Conservation (phyloP, 1,140 invertebrate species). For the Cardiocondyla obscurior region DNA sequence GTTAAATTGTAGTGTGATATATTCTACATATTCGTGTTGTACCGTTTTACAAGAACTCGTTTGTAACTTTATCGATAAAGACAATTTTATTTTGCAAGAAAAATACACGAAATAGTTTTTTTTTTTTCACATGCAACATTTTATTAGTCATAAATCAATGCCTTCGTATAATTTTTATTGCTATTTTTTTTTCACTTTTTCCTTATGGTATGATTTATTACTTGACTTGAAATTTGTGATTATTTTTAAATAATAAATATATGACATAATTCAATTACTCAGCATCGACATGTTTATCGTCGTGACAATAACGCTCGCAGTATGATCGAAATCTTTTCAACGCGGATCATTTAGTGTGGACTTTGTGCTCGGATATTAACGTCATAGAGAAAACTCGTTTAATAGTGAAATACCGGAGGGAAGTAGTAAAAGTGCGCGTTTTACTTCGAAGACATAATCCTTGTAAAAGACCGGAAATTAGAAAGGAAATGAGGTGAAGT, state of each 20-base stretch:
- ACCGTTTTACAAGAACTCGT: neutral
- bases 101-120: constrained; percentile 8
- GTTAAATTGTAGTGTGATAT: neutral
- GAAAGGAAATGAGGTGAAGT: constrained; percentile 66
- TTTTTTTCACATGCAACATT: constrained; percentile 15
- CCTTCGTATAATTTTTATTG: constrained; percentile 27
- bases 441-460: constrained; percentile 60
- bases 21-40: neutral
- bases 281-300: neutral
- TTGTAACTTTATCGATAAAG: neutral
- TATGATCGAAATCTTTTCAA: constrained; percentile 31
- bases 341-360: constrained; percentile 28
- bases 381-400: constrained; percentile 50
- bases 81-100: constrained; percentile 17
- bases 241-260: constrained; percentile 34
- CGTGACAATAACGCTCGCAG: neutral
- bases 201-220: neutral
- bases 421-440: constrained; percentile 15
- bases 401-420: constrained; percentile 54
- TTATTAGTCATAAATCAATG: neutral
- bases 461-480: constrained; percentile 63
- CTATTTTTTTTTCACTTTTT: constrained; percentile 25
- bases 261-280: constrained; percentile 21
- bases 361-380: constrained; percentile 31
- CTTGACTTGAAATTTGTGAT: constrained; percentile 33